phyloP scores from a whole-genome alignment of 2,888 invertebrate species.

The Rotaria socialis region DNA sequence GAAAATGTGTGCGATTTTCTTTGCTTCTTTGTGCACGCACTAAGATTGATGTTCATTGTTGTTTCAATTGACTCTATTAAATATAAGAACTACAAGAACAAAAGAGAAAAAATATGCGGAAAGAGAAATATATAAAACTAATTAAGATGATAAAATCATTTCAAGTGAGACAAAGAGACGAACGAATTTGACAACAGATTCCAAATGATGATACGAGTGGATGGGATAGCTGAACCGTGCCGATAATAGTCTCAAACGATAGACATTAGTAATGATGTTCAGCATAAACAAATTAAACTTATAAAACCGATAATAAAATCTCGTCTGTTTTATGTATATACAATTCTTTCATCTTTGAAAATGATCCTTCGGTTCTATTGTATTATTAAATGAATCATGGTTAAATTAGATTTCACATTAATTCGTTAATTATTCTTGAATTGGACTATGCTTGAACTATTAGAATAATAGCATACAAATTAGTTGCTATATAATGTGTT shows the following conservation, averaged over 20 bases:
- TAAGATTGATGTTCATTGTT: slow-evolving; percentile 8
- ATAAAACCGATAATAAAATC: no score
- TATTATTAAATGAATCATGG: no score
- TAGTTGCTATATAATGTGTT: background rate
- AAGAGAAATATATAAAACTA: background rate
- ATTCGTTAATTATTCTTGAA: background rate
- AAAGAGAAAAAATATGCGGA: background rate
- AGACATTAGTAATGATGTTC: no score
- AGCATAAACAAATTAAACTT: no score
- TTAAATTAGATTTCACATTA: no score
- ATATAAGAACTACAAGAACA: background rate
- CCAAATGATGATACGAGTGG: background rate
- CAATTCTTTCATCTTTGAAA: no score
- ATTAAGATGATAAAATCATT: background rate
- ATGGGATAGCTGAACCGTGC: background rate
- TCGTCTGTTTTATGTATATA: no score
- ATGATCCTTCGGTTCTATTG: no score
- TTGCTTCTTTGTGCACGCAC: background rate
- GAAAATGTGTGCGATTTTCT: background rate
- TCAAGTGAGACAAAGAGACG: background rate
- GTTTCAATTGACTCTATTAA: slow-evolving; percentile 2
- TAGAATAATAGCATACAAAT: background rate
- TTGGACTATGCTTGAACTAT: background rate
- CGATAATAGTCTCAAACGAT: background rate
- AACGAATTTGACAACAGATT: background rate